Base-by-base conservation (phyloP, 2,113 vertebrate genomes). In the Pantherophis guttatus region DNA sequence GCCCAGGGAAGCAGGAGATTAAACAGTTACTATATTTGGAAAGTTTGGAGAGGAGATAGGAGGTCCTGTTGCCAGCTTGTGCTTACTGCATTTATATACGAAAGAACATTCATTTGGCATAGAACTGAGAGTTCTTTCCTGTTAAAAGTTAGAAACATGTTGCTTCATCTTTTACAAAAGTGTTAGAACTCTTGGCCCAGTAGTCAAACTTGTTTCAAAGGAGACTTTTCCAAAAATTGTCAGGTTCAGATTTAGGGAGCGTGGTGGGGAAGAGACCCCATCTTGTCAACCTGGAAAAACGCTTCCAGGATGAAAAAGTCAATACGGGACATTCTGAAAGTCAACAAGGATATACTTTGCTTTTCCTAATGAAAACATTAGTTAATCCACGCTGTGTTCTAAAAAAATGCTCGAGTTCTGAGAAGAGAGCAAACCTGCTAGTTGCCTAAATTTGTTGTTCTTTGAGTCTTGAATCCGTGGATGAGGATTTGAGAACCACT, bases 341-440 rank as follows among this genome's bases (percentile, higher is more conserved):
- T 65, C 5, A 3, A 90, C 93, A 93, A 93, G 65, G 91, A 33
- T 70, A 12, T 24, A 17, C 55, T n/a, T 39, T 57, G 4, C 29
- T 19, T 55, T 85, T 95, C 91, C 94, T 92, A 94, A 86, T 19
- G 52, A 93, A 94, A 95, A 93, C 48, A 92, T 90, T 19, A 88
- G 62, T 87, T 88, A 26, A 94, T 92, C 93, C 62, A 48, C 26
- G 86, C 85, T 44, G 39, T 70, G 2, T 91, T 94, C 75, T 89
- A 55, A 90, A 86, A 86, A 81, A 93, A n/a, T n/a, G 0, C 87
- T 65, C 54, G 33, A 59, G n/a, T 94, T 93, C 48, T 92, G 88
- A 53, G 87, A 89, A 62, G n/a, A 86, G 87, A 86, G 55, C 11
- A 86, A 58, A 92, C 48, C 62, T 92, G 65, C 19, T 75, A 21